phyloP scores from a whole-genome alignment of 2,888 invertebrate species.

The Cantharis lateralis region DNA sequence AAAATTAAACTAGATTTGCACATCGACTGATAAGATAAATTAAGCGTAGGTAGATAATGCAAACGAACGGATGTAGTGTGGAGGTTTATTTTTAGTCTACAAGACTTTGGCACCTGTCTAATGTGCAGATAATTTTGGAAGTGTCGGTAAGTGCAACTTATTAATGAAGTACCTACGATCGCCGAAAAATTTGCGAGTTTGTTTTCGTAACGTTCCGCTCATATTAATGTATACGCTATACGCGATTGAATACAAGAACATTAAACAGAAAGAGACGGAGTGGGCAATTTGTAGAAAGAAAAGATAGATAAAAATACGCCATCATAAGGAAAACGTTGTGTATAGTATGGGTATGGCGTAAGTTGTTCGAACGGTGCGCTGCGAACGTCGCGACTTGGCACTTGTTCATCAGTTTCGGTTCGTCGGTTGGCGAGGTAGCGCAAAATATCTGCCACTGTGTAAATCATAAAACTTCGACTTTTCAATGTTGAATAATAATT shows the following conservation, averaged over 20 bases:
- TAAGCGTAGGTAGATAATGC: not conserved
- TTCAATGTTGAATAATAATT: conserved; percentile 7
- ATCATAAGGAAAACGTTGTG: conserved; percentile 12
- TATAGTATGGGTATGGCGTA: not conserved
- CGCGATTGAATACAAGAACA: not conserved
- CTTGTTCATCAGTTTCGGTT: conserved; percentile 27
- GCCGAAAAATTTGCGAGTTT: not conserved
- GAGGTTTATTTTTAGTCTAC: not conserved
- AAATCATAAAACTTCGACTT: conserved; percentile 14
- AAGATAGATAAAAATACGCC: conserved; percentile 3
- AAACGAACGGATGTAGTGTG: not conserved
- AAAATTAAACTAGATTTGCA: conserved; percentile 14
- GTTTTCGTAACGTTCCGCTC: not conserved
- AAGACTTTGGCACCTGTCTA: not conserved
- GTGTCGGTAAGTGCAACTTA: not conserved
- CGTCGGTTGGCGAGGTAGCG: conserved; percentile 14
- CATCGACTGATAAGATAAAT: conserved; percentile 20
- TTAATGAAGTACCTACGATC: not conserved
- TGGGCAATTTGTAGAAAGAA: not conserved
- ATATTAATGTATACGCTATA: not conserved
- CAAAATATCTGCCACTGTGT: conserved; percentile 6
- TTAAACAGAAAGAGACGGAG: conserved; percentile 11
- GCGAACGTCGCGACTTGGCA: conserved; percentile 18
- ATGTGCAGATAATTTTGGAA: not conserved
- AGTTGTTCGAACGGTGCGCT: conserved; percentile 20